These are phyloP conservation scores for Bugula neritina DNA, from an alignment of 2,888 invertebrate genomes.

Conservation along the genomic window DNA sequence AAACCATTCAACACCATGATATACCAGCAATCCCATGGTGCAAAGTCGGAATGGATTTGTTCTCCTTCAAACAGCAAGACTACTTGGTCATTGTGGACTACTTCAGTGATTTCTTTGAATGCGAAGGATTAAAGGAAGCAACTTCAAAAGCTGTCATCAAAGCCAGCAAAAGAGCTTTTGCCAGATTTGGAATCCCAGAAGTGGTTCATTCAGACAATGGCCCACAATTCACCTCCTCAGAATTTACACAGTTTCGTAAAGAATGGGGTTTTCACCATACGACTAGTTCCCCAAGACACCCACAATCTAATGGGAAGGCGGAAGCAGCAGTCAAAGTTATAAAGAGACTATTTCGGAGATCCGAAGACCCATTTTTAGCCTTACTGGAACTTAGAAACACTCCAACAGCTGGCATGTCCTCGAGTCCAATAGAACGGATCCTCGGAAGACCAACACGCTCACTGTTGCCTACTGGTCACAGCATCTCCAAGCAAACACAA, in stretches of 20 bases:
- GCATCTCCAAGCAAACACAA: background rate
- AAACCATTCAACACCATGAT: slow-evolving; percentile 11
- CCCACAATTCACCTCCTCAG: background rate
- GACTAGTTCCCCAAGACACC: background rate
- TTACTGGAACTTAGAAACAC: background rate
- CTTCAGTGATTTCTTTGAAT: background rate
- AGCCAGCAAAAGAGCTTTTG: background rate
- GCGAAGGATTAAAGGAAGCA: background rate
- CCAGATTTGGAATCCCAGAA: background rate
- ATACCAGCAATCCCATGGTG: background rate
- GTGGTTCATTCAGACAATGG: background rate
- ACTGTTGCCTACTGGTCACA: background rate
- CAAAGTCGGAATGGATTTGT: slow-evolving; percentile 15
- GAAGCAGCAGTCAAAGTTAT: background rate
- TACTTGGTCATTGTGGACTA: background rate
- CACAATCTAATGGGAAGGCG: background rate
- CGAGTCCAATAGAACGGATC: background rate
- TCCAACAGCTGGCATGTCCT: background rate
- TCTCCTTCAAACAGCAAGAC: background rate
- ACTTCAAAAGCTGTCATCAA: background rate
- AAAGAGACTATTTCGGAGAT: background rate
- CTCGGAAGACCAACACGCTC: background rate
- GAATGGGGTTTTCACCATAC: background rate
- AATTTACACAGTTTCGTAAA: background rate
- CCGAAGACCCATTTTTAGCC: background rate